Evolutionary conservation across 2,797 vertebrate species (phyloP), one percentile per base, ranked within the genome.

Genomic region (Falco biarmicus): DNA sequence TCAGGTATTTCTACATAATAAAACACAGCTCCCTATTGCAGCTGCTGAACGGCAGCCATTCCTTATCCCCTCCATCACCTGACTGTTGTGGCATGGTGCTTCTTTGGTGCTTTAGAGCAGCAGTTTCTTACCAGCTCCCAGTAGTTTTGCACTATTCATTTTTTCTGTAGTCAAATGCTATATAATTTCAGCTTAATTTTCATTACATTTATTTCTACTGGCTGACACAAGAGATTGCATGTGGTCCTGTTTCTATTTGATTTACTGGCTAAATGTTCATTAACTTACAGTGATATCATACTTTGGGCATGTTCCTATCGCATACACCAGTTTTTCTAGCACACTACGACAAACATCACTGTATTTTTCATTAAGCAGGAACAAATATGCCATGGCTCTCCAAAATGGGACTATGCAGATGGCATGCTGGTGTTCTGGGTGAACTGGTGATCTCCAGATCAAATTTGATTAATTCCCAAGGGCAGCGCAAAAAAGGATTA

Each of bases 31-130:
- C 39, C 19, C 31, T 34, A 7, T 14, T 41, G 15, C 31, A 71
- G 65, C 53, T 69, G 68, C 87, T 79, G 75, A 65, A 15, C 1
- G 1, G 21, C 26, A 69, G 66, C 51, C 26, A 9, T 29, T 71
- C 64, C 48, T 73, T 39, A 50, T 21, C n/a, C 48, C 37, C 43
- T 77, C 31, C 51, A 61, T 56, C 60, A 16, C 29, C 45, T 63
- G 32, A 4, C 65, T 54, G 69, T 29, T 4, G n/a, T 0, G 9
- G 69, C 59, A 31, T 0, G 0, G 18, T 28, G 47, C 47, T 81
- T 18, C 76, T 41, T 53, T 11, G 26, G 26, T 47, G 50, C 21
- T 85, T 83, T 15, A 41, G n/a, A 41, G 26, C 37, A 84, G 26
- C 57, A 73, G 41, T 4, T 45, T 81, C 64, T 75, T 31, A 56